Evolutionary conservation across 2,797 vertebrate genomes (phyloP), one percentile per base, ranked within the genome.

Genomic region (Linurgus olivaceus): DNA sequence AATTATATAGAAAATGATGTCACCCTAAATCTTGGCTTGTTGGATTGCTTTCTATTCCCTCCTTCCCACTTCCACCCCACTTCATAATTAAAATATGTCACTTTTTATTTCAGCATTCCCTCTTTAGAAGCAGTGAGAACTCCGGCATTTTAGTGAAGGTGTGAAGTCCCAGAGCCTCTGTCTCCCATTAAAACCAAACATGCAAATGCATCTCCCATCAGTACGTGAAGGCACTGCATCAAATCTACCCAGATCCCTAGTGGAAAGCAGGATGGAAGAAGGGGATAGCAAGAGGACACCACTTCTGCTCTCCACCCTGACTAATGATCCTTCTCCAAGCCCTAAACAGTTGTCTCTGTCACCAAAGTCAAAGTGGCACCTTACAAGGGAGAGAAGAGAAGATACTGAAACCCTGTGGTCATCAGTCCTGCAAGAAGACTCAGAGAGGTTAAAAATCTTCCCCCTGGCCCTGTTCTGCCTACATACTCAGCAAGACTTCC

Each of bases 1-100:
- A 96, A 96, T 98, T 96, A 97, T 96, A 96, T 25, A 90, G 93
- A 97, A 97, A 96, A 94, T 68, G 83, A 97, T 97, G 96, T 97
- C 95, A 98, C 94, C 83, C 96, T 98, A 98, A 97, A 97, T 97
- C 97, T 98, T 96, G 92, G 91, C 90, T 96, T 95, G 79, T 93
- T 94, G 92, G 87, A 87, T 92, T 94, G 87, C 86, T 71, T 97
- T 96, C 96, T 96, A 58, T 96, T 97, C 91, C 85, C 95, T 96
- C 93, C 96, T 96, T 96, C 96, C 96, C 94, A 96, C 95, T 93
- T 86, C 94, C 94, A 88, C 54, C 57, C 86, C 76, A 61, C 81
- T 94, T 65, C 87, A 90, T 95, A 96, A 96, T 97, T 97, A 97
- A 97, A 96, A 91, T 82, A 75, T 95, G 83, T 83, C 86, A 72